Evolutionary conservation across 2,797 vertebrate species (phyloP), one percentile per base, ranked within the genome.

Genomic region (Poeciliopsis infans): DNA sequence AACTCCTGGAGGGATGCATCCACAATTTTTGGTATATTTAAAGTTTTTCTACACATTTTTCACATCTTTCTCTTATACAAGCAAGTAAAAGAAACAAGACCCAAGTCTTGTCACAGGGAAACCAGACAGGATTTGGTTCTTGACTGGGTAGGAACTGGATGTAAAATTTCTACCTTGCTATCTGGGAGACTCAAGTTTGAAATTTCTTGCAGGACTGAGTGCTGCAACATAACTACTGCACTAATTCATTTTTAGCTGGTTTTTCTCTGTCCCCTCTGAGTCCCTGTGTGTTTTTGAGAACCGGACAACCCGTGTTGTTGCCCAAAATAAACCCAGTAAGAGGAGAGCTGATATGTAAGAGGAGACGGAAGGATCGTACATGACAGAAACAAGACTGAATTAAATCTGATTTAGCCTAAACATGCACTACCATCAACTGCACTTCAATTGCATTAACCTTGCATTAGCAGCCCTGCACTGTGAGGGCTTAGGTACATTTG

Each of bases 371-470:
- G 85, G 83, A 85, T 85, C 75, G 85, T 49, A 82, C 36, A 85
- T 80, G 88, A 91, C 84, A 83, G 84, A 89, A 87, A 87, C 94
- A 93, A 95, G 97, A 98, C 97, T 94, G 96, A 97, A 97, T 99
- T 98, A 98, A 95, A 94, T 92, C 96, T 96, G 96, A 97, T 97
- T 95, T 97, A 96, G 96, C 96, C 96, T 95, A 95, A 97, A 97
- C 93, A 94, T 93, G 93, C 97, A 96, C 96, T 96, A 96, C 97
- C 96, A 96, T 97, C 96, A 95, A 96, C 94, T 95, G 93, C 95
- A 93, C 95, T 94, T 88, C 97, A 97, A 98, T 98, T 95, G 95
- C 94, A 97, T 98, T 98, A 96, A 94, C 92, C 86, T 74, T 97
- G 95, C 97, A 97, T 97, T 98, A 98, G 96, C 94, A 94, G 94